These are phyloP conservation scores for Plemyria rubiginata DNA, from an alignment of 2,888 invertebrate species.

Conservation along the genomic window DNA sequence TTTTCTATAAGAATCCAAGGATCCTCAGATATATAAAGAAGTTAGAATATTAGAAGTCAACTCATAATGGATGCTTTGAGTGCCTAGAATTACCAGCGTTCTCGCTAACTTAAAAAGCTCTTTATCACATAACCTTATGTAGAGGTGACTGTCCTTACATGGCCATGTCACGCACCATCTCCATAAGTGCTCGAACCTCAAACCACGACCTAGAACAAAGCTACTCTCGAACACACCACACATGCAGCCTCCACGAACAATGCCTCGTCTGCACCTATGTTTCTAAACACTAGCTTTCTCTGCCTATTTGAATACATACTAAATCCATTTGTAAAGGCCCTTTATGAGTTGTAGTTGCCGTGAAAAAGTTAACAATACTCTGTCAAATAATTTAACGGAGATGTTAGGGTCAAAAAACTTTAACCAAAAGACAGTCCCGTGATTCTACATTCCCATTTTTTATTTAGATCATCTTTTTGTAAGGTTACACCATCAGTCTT, in stretches of 20 bases:
- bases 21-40: too few relatives aligned
- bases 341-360: conserved; percentile 41
- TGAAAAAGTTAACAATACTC: conserved; percentile 36
- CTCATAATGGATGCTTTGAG: not conserved
- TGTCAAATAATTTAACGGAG: conserved; percentile 27
- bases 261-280: conserved; percentile 51
- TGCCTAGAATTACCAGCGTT: not conserved
- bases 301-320: conserved; percentile 41
- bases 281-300: conserved; percentile 57
- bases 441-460: not conserved
- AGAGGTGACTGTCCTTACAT: not conserved
- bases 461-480: not conserved
- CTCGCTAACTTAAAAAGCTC: not conserved
- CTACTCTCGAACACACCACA: conserved; percentile 18
- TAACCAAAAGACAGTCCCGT: not conserved
- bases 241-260: conserved; percentile 48
- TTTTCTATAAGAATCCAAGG: too few relatives aligned
- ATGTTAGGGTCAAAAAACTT: conserved; percentile 20
- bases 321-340: conserved; percentile 42
- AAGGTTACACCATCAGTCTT: too few relatives aligned
- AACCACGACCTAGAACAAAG: conserved; percentile 29
- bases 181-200: conserved; percentile 8
- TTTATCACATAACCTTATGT: not conserved
- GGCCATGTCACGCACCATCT: not conserved
- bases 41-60: too few relatives aligned